Conservation (phyloP, 2,888 invertebrate genomes). For the Timandra comae region DNA sequence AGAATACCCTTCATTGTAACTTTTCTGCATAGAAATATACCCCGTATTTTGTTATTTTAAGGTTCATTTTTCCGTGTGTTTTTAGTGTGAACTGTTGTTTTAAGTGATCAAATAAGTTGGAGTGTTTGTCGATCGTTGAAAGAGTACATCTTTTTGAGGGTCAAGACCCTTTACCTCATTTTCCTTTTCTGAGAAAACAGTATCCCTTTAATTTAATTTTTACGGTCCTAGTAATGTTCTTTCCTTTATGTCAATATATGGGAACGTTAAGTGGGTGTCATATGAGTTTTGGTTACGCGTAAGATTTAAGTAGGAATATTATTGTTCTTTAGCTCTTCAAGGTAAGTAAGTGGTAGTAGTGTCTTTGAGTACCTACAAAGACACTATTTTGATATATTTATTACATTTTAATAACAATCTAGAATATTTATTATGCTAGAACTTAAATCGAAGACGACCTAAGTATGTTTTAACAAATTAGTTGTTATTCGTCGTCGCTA, state of each 20-base stretch:
- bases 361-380: too few species aligned
- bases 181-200: slow-evolving; percentile 24
- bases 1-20: slow-evolving; percentile 7
- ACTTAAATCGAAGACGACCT: too few species aligned
- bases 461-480: too few species aligned
- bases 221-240: slow-evolving; percentile 10
- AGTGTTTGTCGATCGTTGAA: slow-evolving; percentile 19
- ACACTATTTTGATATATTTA: too few species aligned
- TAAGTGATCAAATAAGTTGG: slow-evolving; percentile 19
- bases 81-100: slow-evolving; percentile 7
- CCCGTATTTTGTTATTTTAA: background rate
- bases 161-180: slow-evolving; percentile 23
- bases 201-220: slow-evolving; percentile 31
- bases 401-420: too few species aligned
- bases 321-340: too few species aligned
- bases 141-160: slow-evolving; percentile 13
- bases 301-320: too few species aligned
- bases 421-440: too few species aligned
- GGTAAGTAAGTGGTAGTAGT: too few species aligned
- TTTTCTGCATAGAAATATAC: background rate
- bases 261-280: too few species aligned
- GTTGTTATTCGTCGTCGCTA: too few species aligned
- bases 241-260: background rate
- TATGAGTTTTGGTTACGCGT: too few species aligned
- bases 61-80: slow-evolving; percentile 1